phyloP scores from a whole-genome alignment of 2,113 vertebrate genomes.

The Hirundichthys speculiger region DNA sequence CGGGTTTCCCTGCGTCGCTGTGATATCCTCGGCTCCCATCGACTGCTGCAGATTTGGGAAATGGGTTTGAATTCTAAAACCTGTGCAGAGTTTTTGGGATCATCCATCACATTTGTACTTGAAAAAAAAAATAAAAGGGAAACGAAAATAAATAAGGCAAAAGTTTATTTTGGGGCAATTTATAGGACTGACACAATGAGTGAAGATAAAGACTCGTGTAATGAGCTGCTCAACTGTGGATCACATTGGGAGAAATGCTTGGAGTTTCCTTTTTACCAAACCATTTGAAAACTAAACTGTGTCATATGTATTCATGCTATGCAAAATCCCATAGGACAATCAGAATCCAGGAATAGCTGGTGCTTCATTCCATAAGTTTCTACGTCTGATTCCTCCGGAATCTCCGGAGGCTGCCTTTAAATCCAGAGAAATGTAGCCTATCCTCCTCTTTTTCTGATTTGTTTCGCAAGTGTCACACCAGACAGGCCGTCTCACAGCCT shows the following conservation, averaged over 20 bases:
- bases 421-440: conserved; percentile 49
- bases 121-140: conserved; percentile 24
- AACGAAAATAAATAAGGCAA: too few species aligned
- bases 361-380: conserved; percentile 52
- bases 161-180: conserved; percentile 52
- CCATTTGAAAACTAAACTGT: conserved; percentile 28
- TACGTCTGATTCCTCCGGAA: too few species aligned
- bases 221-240: conserved; percentile 18
- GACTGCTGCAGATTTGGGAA: conserved; percentile 75
- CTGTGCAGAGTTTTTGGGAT: conserved; percentile 67
- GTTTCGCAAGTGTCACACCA: conserved; percentile 47
- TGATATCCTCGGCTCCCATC: conserved; percentile 71
- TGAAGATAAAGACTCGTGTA: conserved; percentile 35
- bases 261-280: conserved; percentile 13
- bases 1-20: conserved; percentile 56
- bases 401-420: conserved; percentile 37
- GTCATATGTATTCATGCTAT: conserved; percentile 51
- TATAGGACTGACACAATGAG: conserved; percentile 70
- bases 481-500: conserved; percentile 43
- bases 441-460: conserved; percentile 49
- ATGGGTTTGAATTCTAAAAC: conserved; percentile 78
- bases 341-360: conserved; percentile 64
- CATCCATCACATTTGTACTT: conserved; percentile 53
- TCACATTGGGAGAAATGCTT: conserved; percentile 7
- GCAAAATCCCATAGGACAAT: conserved; percentile 58